phyloP scores from a whole-genome alignment of 1,140 invertebrate species.

The Pteromalus puparum region DNA sequence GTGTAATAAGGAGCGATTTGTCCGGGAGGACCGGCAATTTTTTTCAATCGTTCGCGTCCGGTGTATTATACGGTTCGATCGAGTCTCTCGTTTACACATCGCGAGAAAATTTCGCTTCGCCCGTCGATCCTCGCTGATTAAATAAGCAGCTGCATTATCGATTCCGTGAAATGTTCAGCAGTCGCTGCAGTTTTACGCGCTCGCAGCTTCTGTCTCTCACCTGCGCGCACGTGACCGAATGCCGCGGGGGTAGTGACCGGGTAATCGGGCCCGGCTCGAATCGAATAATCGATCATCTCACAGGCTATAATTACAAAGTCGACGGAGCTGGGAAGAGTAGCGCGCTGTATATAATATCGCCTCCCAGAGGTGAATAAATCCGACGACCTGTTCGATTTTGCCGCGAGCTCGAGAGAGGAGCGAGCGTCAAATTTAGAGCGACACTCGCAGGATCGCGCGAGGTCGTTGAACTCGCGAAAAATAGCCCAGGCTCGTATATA shows the following conservation, averaged over 20 bases:
- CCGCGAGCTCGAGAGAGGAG: not conserved
- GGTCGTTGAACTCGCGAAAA: not conserved
- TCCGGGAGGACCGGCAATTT: no score
- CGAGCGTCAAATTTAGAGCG: not conserved
- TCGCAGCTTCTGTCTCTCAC: not conserved
- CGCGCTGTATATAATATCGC: no score
- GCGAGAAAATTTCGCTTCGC: not conserved
- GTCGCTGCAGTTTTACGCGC: no score
- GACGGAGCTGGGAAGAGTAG: not conserved
- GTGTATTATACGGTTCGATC: no score
- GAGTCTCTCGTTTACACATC: not conserved
- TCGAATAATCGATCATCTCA: constrained; percentile 14
- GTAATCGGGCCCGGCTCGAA: constrained; percentile 18
- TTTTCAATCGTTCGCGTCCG: no score
- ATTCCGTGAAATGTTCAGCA: constrained; percentile 19
- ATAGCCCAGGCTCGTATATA: not conserved
- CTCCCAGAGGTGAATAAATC: not conserved
- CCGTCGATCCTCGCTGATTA: not conserved
- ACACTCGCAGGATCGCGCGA: not conserved
- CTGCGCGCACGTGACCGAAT: constrained; percentile 15
- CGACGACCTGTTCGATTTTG: not conserved
- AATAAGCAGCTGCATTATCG: not conserved
- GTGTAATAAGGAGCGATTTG: no score
- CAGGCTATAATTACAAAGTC: constrained; percentile 28
- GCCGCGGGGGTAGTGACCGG: constrained; percentile 34